Conservation (phyloP, 2,113 vertebrate genomes). For the Sphaerodactylus townsendi region DNA sequence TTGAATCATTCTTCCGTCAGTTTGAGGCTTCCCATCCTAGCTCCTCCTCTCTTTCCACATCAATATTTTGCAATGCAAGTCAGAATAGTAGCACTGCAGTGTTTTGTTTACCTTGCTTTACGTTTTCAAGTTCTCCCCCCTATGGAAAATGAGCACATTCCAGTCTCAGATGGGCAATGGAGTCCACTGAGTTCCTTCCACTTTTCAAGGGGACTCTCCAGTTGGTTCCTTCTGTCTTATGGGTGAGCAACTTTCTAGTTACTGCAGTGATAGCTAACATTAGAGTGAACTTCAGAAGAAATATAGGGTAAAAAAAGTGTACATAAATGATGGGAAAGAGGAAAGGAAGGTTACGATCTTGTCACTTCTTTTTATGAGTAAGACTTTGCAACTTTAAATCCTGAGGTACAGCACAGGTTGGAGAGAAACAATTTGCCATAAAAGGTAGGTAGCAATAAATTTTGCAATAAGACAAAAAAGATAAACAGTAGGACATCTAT, state of each 20-base stretch:
- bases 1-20: constrained; percentile 43
- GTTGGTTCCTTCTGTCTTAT: neutral
- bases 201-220: neutral
- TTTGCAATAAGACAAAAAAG: neutral
- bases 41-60: constrained; percentile 25
- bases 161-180: neutral
- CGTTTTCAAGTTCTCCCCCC: neutral
- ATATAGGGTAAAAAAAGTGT: neutral
- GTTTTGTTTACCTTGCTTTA: neutral
- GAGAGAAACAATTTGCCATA: constrained; percentile 9
- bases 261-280: neutral
- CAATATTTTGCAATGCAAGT: constrained; percentile 1
- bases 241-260: neutral
- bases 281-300: neutral
- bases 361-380: neutral
- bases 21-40: constrained; percentile 36
- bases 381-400: constrained; percentile 2
- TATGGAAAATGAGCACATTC: neutral
- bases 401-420: neutral
- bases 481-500: neutral
- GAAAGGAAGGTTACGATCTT: neutral
- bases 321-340: neutral
- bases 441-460: neutral
- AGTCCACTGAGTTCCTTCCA: neutral
- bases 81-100: neutral